A percentile compares a stretch with the other conserved stretches of the same genome.
phyloP scores from a whole-genome alignment of 2,113 vertebrate genomes.

The Prinia subflava region DNA sequence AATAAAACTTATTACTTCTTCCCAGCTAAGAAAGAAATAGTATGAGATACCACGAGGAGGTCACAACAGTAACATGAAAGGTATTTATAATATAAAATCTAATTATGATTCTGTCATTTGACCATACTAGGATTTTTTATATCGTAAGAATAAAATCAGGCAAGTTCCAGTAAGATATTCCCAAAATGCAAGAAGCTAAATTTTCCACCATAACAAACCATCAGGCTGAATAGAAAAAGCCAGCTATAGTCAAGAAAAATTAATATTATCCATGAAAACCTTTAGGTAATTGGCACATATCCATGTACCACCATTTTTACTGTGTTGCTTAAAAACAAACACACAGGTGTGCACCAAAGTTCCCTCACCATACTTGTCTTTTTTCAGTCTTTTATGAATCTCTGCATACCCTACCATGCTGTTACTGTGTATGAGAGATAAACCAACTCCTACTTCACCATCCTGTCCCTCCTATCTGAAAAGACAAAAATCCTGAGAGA shows the following conservation, averaged over 20 bases:
- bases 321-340: neutral
- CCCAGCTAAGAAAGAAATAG: neutral
- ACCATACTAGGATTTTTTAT: neutral
- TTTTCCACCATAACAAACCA: neutral
- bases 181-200: neutral
- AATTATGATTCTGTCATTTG: neutral
- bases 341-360: neutral
- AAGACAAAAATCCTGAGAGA: neutral
- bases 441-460: neutral
- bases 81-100: neutral
- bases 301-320: neutral
- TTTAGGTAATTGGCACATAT: neutral
- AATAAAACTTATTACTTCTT: neutral
- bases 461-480: neutral
- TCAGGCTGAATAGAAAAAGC: neutral
- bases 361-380: neutral
- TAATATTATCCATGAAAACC: neutral
- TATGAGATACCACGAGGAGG: rapidly evolving
- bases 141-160: neutral
- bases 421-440: neutral
- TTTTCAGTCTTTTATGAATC: neutral
- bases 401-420: neutral
- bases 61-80: neutral
- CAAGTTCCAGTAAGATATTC: neutral
- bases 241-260: neutral